These are phyloP conservation scores for Andrena flavipes DNA, from an alignment of 2,888 invertebrate species.

Conservation along the genomic window DNA sequence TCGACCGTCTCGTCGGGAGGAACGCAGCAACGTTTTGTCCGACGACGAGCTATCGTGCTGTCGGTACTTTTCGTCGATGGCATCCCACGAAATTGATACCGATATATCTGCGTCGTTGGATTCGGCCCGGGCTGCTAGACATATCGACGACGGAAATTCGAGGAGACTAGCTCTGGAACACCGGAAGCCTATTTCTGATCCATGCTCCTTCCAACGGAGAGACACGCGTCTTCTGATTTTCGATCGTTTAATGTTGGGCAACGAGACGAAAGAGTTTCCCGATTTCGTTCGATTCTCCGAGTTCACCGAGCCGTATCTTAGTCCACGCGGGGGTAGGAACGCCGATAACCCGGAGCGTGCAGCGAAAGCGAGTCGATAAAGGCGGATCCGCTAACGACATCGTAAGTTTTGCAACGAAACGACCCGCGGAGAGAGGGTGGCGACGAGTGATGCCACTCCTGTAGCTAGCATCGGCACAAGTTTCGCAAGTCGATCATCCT, in stretches of 20 bases:
- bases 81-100: conserved; percentile 27
- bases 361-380: conserved; percentile 41
- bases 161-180: neutral
- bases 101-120: conserved; percentile 8
- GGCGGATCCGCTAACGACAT: conserved; percentile 47
- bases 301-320: neutral
- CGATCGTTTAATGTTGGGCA: neutral
- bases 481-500: conserved; percentile 58
- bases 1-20: neutral
- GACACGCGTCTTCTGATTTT: neutral
- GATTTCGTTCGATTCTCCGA: neutral
- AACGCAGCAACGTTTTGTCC: neutral
- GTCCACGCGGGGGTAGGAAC: neutral
- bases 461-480: neutral
- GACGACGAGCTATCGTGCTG: neutral
- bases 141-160: neutral
- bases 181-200: neutral
- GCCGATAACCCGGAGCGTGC: neutral
- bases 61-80: neutral
- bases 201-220: neutral
- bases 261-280: neutral
- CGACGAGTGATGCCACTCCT: conserved; percentile 12
- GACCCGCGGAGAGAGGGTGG: conserved; percentile 27
- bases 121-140: too few relatives aligned
- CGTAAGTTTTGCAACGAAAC: conserved; percentile 51